These are phyloP conservation scores for Zoroaster sp. DNA, from an alignment of 53 echinoderm and acorn worm species.

Conservation along the genomic window DNA sequence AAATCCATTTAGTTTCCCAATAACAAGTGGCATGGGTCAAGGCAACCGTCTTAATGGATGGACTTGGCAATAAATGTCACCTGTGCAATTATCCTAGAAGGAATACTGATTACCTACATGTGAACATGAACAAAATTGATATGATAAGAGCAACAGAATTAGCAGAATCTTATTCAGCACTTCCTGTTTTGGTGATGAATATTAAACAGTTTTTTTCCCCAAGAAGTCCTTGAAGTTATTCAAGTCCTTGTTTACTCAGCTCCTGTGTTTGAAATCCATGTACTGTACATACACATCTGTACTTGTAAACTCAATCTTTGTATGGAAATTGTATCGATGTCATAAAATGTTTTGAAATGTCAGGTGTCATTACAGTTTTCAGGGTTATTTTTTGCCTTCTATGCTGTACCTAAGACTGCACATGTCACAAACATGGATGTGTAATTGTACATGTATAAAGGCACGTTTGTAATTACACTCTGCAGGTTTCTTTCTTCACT, in stretches of 20 bases:
- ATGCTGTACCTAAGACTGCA: too few species aligned
- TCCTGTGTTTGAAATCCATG: too few species aligned
- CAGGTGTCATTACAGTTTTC: background rate
- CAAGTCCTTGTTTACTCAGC: background rate
- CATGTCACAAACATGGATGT: too few species aligned
- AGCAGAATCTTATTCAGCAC: background rate
- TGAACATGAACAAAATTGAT: background rate
- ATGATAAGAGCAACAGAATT: too few species aligned
- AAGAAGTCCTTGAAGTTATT: background rate
- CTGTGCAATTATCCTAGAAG: background rate
- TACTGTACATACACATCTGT: background rate
- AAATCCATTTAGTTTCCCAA: slow-evolving; percentile 34
- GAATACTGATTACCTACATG: background rate
- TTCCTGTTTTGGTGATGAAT: background rate
- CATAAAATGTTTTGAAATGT: background rate
- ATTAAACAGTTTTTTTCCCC: background rate
- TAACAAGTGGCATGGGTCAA: slow-evolving; percentile 21
- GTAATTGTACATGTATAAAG: too few species aligned
- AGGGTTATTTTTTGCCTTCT: too few species aligned
- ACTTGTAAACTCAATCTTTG: background rate
- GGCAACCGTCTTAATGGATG: slow-evolving; percentile 9
- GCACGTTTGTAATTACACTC: too few species aligned
- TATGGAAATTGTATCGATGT: background rate
- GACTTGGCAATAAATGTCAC: background rate
- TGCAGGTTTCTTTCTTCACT: too few species aligned